Evolutionary conservation across 1,140 invertebrate genomes (phyloP).

Genomic region (Drosophila lowei): DNA sequence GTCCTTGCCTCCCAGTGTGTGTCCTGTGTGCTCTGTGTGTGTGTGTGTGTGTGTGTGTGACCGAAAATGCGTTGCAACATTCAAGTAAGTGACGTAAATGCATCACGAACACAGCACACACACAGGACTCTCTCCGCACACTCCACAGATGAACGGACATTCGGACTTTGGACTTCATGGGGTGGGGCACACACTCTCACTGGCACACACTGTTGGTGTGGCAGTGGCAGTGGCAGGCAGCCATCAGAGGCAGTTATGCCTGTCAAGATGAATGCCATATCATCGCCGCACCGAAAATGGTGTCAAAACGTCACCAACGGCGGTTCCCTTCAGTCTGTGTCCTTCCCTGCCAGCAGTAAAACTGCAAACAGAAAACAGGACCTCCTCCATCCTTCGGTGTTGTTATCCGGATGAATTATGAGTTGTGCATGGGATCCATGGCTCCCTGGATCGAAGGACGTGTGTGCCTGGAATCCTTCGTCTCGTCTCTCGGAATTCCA

Average conservation of each 20-base stretch:
- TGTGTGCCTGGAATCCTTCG: conserved; percentile 8
- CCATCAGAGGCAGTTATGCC: conserved; percentile 73
- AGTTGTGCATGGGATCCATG: conserved; percentile 46
- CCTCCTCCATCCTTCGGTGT: conserved; percentile 19
- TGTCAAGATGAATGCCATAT: conserved; percentile 82
- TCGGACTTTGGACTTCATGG: conserved; percentile 28
- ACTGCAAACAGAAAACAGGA: conserved; percentile 48
- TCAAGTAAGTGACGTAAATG: conserved; percentile 80
- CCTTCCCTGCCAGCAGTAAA: conserved; percentile 33
- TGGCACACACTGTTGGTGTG: conserved; percentile 2
- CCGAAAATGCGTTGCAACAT: conserved; percentile 78
- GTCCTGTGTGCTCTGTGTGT: conserved; percentile 31
- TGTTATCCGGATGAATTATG: conserved; percentile 77
- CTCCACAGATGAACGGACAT: conserved; percentile 12
- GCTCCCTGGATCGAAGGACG: conserved; percentile 1
- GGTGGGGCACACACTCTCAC: conserved; percentile 13
- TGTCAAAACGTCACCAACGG: conserved; percentile 77
- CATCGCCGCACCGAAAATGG: conserved; percentile 80
- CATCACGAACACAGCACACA: conserved; percentile 66
- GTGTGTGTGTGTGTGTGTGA: conserved; percentile 40
- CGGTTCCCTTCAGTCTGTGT: conserved; percentile 30
- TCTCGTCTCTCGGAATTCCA: conserved; percentile 17
- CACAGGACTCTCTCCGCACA: not conserved
- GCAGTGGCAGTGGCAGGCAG: conserved; percentile 11
- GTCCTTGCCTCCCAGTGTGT: conserved; percentile 50